Percentiles rank a stretch among this genome's conserved stretches.
phyloP scores from a whole-genome alignment of 2,888 invertebrate species.

The Drosophila pseudotakahashii region DNA sequence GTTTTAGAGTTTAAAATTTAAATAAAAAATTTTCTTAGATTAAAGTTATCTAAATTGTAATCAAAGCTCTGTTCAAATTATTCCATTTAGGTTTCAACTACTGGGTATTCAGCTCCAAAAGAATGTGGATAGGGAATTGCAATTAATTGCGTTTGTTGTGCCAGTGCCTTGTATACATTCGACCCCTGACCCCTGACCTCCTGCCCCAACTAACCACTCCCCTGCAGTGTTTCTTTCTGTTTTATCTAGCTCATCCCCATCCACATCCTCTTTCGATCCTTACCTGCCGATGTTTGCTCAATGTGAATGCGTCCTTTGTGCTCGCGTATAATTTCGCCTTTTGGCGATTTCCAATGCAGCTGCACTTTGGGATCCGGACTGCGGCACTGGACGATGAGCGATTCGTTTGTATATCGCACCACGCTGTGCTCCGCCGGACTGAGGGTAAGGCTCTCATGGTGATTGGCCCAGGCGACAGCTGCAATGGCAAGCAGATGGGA shows the following conservation, averaged over 20 bases:
- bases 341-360: conserved; percentile 84
- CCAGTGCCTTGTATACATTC: conserved; percentile 41
- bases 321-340: conserved; percentile 82
- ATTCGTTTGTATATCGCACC: conserved; percentile 84
- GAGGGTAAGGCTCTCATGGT: conserved; percentile 80
- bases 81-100: not conserved
- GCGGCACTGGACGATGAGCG: conserved; percentile 84
- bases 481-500: conserved; percentile 20
- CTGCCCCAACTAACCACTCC: not conserved
- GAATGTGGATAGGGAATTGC: conserved; percentile 48
- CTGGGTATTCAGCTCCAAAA: conserved; percentile 13
- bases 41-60: not conserved
- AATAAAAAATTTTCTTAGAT: not conserved
- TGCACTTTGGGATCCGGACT: conserved; percentile 75
- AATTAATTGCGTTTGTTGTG: conserved; percentile 75
- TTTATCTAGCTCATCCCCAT: conserved; percentile 17
- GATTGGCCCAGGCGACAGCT: conserved; percentile 79
- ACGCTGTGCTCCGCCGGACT: conserved; percentile 82
- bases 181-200: conserved; percentile 22
- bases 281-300: conserved; percentile 81
- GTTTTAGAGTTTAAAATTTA: too few species aligned
- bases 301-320: conserved; percentile 84
- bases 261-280: conserved; percentile 32
- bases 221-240: conserved; percentile 1
- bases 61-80: too few species aligned